A percentile compares a stretch with the other conserved stretches of the same genome.
Conservation (phyloP, 2,888 invertebrate genomes). For the Plusia festucae region DNA sequence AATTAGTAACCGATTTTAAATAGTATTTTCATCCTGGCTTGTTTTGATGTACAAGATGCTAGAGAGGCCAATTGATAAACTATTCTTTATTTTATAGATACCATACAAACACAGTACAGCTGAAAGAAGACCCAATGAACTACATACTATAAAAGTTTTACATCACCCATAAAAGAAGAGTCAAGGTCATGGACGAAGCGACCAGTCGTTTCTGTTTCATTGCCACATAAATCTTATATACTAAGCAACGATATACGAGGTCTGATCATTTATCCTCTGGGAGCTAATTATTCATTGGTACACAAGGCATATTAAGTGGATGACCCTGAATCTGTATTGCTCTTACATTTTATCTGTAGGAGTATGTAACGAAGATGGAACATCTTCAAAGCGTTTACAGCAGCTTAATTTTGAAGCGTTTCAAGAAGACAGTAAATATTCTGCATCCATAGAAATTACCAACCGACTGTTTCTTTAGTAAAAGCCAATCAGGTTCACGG, state of each 20-base stretch:
- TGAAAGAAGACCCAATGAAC: background rate
- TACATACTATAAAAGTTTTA: slow-evolving; percentile 16
- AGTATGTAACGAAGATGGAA: background rate
- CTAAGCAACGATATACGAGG: slow-evolving; percentile 47
- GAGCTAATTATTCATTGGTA: slow-evolving; percentile 39
- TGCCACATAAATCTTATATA: slow-evolving; percentile 52
- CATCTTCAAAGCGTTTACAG: background rate
- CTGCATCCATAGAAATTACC: no score
- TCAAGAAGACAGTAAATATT: no score
- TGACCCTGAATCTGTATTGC: background rate
- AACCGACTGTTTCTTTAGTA: no score
- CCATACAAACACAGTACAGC: background rate
- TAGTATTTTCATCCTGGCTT: background rate
- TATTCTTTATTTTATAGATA: background rate
- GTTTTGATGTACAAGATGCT: background rate
- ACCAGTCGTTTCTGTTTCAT: slow-evolving; percentile 49
- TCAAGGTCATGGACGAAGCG: slow-evolving; percentile 42
- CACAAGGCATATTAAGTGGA: slow-evolving; percentile 21
- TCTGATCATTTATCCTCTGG: slow-evolving; percentile 34
- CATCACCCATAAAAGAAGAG: slow-evolving; percentile 37
- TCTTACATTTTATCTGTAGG: background rate
- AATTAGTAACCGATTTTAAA: background rate
- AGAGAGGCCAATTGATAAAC: background rate
- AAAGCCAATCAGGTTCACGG: no score
- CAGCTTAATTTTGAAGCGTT: no score